Evolutionary conservation across 2,113 vertebrate genomes (phyloP).

Genomic region (Sclerurus mexicanus): DNA sequence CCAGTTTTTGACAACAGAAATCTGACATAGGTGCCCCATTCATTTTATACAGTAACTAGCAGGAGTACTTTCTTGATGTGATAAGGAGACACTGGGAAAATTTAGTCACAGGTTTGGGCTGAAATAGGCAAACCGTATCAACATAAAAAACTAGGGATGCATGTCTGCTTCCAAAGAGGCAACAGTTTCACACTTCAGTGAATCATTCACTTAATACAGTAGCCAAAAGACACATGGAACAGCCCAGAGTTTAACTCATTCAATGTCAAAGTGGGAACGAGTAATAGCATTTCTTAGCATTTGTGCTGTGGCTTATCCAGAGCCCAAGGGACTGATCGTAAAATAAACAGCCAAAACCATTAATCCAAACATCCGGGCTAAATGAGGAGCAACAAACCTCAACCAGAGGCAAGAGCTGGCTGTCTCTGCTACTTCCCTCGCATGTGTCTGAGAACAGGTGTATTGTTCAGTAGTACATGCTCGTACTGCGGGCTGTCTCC

Average conservation of each 20-base stretch:
- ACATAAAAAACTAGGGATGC: neutral
- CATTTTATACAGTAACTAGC: neutral
- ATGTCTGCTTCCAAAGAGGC: constrained; percentile 16
- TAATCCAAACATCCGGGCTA: neutral
- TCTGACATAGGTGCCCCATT: neutral
- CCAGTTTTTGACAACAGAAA: neutral
- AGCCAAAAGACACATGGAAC: constrained; percentile 22
- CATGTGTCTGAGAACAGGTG: neutral
- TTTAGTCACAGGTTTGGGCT: neutral
- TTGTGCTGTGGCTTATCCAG: neutral
- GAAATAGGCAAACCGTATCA: constrained; percentile 32
- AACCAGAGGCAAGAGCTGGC: neutral
- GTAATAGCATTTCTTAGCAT: neutral
- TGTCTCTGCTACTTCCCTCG: neutral
- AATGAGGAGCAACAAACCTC: neutral
- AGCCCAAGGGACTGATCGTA: neutral
- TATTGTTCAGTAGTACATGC: neutral
- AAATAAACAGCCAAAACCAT: neutral
- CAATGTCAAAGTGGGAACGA: neutral
- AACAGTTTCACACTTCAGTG: constrained; percentile 36
- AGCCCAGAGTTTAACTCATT: constrained; percentile 7
- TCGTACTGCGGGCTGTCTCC: neutral
- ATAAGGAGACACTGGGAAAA: neutral
- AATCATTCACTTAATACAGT: constrained; percentile 23
- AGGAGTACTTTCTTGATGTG: neutral